These are phyloP conservation scores for Erebia aethiops DNA, from an alignment of 2,888 invertebrate genomes.

Conservation along the genomic window DNA sequence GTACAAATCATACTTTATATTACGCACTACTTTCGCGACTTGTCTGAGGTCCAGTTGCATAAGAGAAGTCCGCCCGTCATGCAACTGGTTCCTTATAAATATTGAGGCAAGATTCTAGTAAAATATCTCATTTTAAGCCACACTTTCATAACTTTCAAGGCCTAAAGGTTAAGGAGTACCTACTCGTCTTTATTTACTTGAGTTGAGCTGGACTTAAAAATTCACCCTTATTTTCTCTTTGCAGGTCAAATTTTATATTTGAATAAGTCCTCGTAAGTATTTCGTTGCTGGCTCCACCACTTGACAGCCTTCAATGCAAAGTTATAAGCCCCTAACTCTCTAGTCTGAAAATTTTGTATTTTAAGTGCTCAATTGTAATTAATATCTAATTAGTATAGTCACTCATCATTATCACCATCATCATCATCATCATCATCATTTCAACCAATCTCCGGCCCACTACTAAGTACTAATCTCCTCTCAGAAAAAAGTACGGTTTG, in stretches of 20 bases:
- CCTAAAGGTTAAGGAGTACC: not conserved
- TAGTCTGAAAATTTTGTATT: conserved; percentile 1
- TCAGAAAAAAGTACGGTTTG: no score
- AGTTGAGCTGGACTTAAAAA: conserved; percentile 6
- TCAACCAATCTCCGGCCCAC: no score
- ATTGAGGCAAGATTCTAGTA: not conserved
- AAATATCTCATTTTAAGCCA: conserved; percentile 2
- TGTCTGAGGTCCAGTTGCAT: no score
- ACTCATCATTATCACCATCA: no score
- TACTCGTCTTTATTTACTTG: not conserved
- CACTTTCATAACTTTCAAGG: conserved; percentile 16
- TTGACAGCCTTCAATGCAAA: not conserved
- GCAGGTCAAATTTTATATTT: conserved; percentile 1
- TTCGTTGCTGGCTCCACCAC: not conserved
- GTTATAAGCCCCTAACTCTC: not conserved
- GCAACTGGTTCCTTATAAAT: not conserved
- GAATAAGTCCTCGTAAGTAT: conserved; percentile 1
- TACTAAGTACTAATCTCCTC: no score
- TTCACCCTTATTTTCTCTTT: conserved; percentile 11
- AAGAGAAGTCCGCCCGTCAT: no score
- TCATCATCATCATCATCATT: no score
- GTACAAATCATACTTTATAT: no score
- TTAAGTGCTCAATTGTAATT: not conserved
- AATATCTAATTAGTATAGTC: not conserved
- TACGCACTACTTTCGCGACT: no score